Evolutionary conservation across 92 coral and sea anemone genomes (phyloP).

Genomic region (Epizoanthus ramosus): DNA sequence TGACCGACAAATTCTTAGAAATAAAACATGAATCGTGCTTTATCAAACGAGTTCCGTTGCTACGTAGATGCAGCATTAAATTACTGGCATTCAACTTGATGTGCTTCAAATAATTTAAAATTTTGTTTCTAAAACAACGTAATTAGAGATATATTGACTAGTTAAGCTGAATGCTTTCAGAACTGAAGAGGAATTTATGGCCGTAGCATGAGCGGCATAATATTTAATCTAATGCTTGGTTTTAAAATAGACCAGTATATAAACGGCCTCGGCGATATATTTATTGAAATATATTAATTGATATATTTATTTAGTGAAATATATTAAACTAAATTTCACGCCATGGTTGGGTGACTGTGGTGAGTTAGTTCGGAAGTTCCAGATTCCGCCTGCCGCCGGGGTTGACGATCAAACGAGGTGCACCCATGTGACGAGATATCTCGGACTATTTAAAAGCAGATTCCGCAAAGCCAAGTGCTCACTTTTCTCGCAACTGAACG

Average conservation of each 20-base stretch:
- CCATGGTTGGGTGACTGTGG: neutral
- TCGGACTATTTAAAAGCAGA: too few species aligned
- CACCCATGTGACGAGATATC: too few species aligned
- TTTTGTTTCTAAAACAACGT: neutral
- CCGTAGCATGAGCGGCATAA: too few species aligned
- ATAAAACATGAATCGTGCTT: slow-evolving; percentile 13
- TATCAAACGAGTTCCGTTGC: slow-evolving; percentile 21
- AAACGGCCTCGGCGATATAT: neutral
- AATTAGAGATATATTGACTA: neutral
- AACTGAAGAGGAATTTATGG: too few species aligned
- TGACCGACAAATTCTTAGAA: neutral
- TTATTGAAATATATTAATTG: neutral
- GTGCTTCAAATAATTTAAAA: neutral
- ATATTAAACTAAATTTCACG: too few species aligned
- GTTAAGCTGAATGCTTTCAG: too few species aligned
- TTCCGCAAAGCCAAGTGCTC: too few species aligned
- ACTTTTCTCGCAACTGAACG: neutral
- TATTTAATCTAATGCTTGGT: too few species aligned
- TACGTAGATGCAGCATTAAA: too few species aligned
- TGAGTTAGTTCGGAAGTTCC: neutral
- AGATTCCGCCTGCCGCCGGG: neutral
- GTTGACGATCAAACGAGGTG: too few species aligned
- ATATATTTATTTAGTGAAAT: too few species aligned
- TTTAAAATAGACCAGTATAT: too few species aligned
- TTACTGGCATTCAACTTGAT: neutral